phyloP scores from a whole-genome alignment of 2,797 vertebrate species.

The Poecilia wingei region DNA sequence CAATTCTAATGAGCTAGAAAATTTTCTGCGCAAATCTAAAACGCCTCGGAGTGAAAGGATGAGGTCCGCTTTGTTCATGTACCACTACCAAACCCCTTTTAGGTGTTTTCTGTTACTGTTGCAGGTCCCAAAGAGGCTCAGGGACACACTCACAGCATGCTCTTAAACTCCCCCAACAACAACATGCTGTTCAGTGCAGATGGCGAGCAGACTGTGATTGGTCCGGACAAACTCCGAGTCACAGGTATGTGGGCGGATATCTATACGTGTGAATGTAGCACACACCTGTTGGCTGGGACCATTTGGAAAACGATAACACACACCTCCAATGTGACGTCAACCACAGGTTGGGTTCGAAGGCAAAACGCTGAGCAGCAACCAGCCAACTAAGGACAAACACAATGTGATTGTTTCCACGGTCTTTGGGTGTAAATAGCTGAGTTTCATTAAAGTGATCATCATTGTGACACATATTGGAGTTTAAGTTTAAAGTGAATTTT shows the following conservation, averaged over 20 bases:
- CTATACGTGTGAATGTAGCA: conserved; percentile 17
- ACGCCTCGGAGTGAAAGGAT: not conserved
- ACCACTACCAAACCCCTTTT: conserved; percentile 20
- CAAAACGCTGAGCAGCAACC: conserved; percentile 19
- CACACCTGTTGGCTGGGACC: conserved; percentile 4
- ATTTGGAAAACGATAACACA: conserved; percentile 11
- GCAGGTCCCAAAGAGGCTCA: conserved; percentile 88
- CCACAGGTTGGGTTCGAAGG: conserved; percentile 25
- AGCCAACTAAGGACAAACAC: conserved; percentile 19
- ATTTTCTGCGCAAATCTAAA: not conserved
- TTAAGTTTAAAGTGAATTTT: not conserved
- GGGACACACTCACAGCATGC: conserved; percentile 84
- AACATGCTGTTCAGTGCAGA: conserved; percentile 89
- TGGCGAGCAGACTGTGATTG: conserved; percentile 84
- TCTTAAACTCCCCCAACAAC: conserved; percentile 85
- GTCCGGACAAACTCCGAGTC: conserved; percentile 91
- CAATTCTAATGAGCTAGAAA: not conserved
- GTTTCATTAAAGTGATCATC: not conserved
- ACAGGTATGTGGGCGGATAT: conserved; percentile 82
- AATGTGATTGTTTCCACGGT: conserved; percentile 7
- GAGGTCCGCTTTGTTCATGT: conserved; percentile 10
- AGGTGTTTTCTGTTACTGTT: conserved; percentile 52
- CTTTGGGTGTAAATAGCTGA: not conserved
- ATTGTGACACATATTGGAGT: not conserved
- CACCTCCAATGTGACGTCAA: conserved; percentile 46